Evolutionary conservation across 2,888 invertebrate species (phyloP).

Genomic region (Glomeris marginata): DNA sequence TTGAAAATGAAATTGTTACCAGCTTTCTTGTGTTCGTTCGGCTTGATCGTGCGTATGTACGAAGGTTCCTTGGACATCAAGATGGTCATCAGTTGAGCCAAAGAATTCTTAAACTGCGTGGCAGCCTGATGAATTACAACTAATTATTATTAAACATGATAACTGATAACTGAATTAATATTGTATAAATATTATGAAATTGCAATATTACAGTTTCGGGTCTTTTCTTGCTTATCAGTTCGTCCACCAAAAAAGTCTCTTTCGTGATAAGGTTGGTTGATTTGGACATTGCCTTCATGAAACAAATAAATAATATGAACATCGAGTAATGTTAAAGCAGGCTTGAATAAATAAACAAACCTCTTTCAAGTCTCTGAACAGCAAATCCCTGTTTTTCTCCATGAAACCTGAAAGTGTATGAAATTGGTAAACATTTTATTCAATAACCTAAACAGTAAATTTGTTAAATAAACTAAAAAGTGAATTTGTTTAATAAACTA

Average conservation of each 20-base stretch:
- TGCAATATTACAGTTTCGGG: slow-evolving; percentile 49
- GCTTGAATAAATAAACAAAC: slow-evolving; percentile 17
- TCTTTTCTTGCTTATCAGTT: slow-evolving; percentile 51
- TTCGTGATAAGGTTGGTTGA: slow-evolving; percentile 49
- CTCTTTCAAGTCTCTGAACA: slow-evolving; percentile 74
- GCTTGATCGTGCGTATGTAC: slow-evolving; percentile 86
- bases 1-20: slow-evolving; percentile 31
- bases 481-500: too few relatives aligned
- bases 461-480: too few relatives aligned
- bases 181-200: neutral
- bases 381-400: slow-evolving; percentile 84
- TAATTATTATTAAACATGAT: neutral
- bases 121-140: slow-evolving; percentile 39
- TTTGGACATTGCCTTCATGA: slow-evolving; percentile 47
- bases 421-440: too few relatives aligned
- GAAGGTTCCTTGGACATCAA: slow-evolving; percentile 87
- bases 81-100: slow-evolving; percentile 73
- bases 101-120: slow-evolving; percentile 74
- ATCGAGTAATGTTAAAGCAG: neutral
- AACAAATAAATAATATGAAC: neutral
- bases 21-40: slow-evolving; percentile 65
- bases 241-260: slow-evolving; percentile 44
- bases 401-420: too few relatives aligned
- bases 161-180: neutral
- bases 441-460: too few relatives aligned